Base-by-base conservation (phyloP, 2,888 invertebrate species). In the Metellina segmentata region DNA sequence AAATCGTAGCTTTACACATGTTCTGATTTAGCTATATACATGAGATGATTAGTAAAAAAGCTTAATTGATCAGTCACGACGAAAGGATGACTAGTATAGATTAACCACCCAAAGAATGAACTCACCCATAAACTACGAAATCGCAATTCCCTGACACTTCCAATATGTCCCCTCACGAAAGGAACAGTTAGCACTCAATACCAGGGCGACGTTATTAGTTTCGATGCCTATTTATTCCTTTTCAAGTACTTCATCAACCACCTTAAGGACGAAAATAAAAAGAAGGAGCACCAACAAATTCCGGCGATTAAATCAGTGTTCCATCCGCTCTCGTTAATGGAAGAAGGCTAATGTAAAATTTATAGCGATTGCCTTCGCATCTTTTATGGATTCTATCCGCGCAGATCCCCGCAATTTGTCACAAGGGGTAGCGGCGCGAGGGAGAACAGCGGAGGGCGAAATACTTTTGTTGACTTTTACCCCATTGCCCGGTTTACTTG, bases 371-470 rank as follows among this genome's bases (percentile, higher is more conserved):
- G 69, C 78, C 77, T 51, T 8, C 51, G 51, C 19, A 71, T 86
- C 85, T 86, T 86, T 78, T 86, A 86, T 78, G 85, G 69, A 85
- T 85, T 86, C 78, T 20, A 70, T 75, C 78, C 78, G 19, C 85
- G 78, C 74, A 78, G 20, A 69, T 78, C 85, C 70, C 77, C 49
- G 77, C 78, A 86, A 86, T 86, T 86, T 86, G 78, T 78, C 85
- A 86, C 7, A 20, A 16, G 34, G n/a, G 51, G 7, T 53, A 9
- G 9, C 7, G 52, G 72, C 20, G 16, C 7, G 49, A 61, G 11
- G 70, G 72, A n/a, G n/a, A 53, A 7, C 61, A 48, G n/a, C 19
- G 20, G 52, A 51, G 83, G 19, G 34, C 53, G 19, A 61, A 72
- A 69, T 34, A 75, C 69, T 78, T 86, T 86, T 86, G 85, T 78